Percentiles rank a stretch among this genome's conserved stretches.
Evolutionary conservation across 2,888 invertebrate genomes (phyloP).

Genomic region (Osedax frankpressi): DNA sequence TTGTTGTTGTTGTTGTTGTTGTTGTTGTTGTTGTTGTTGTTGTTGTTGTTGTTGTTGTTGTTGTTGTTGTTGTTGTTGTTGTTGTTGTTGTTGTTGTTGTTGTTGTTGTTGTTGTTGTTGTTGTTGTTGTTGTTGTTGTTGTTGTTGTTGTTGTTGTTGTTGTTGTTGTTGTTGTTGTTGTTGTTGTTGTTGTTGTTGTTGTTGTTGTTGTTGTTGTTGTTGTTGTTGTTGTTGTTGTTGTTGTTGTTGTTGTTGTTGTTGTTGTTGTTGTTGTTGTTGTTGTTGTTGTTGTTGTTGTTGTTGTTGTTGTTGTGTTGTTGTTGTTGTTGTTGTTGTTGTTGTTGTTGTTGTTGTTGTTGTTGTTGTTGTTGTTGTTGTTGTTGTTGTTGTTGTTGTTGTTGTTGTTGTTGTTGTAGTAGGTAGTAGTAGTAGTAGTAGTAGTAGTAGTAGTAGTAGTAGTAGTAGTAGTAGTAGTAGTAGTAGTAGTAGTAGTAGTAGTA

Average conservation of each 20-base stretch:
- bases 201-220: neutral
- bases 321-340: neutral
- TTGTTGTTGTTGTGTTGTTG: neutral
- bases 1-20: no score
- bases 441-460: neutral
- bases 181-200: neutral
- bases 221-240: neutral
- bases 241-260: neutral
- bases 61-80: no score
- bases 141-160: neutral
- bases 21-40: no score
- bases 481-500: neutral
- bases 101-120: neutral
- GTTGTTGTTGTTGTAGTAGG: no score
- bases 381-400: no score
- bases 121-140: neutral
- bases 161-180: neutral
- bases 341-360: no score
- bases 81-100: slow-evolving; percentile 7
- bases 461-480: neutral
- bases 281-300: neutral
- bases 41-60: no score
- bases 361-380: no score
- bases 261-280: neutral
- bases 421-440: neutral